These are phyloP conservation scores for Hyphantria cunea DNA, from an alignment of 1,140 invertebrate genomes.

Conservation along the genomic window DNA sequence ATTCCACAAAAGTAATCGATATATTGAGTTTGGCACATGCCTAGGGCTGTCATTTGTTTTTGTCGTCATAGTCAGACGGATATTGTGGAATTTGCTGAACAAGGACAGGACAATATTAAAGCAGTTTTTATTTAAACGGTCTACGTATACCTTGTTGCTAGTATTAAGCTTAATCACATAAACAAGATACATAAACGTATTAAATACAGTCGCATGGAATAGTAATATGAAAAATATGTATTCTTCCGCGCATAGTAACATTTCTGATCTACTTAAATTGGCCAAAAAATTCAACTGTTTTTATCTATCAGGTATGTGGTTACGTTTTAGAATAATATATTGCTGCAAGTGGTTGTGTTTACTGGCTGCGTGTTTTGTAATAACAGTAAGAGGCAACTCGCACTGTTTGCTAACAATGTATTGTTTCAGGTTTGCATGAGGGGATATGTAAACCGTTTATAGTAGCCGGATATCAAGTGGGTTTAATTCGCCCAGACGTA, in stretches of 20 bases:
- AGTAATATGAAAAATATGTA: conserved; percentile 75
- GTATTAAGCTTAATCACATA: too few species aligned
- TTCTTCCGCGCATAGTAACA: conserved; percentile 61
- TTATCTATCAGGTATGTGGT: conserved; percentile 88
- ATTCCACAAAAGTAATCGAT: too few species aligned
- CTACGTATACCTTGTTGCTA: too few species aligned
- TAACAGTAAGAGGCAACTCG: conserved; percentile 19
- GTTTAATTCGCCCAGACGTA: conserved; percentile 91
- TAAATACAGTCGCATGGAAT: conserved; percentile 40
- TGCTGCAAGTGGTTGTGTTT: conserved; percentile 1
- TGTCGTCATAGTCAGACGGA: conserved; percentile 12
- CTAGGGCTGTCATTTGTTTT: conserved; percentile 24
- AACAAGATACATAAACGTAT: too few species aligned
- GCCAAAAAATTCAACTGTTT: conserved; percentile 93
- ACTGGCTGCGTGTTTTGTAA: conserved; percentile 14
- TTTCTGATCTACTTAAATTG: conserved; percentile 85
- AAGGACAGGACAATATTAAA: conserved; percentile 19
- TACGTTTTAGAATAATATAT: neutral
- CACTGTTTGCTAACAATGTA: conserved; percentile 25
- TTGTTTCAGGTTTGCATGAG: conserved; percentile 85
- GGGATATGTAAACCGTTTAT: conserved; percentile 92
- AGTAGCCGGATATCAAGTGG: conserved; percentile 93
- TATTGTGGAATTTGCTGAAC: conserved; percentile 26
- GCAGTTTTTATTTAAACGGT: conserved; percentile 11
- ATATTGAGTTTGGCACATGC: neutral